Percentiles rank a stretch among this genome's conserved stretches.
Evolutionary conservation across 1,140 invertebrate genomes (phyloP).

Genomic region (Drosophila asahinai): DNA sequence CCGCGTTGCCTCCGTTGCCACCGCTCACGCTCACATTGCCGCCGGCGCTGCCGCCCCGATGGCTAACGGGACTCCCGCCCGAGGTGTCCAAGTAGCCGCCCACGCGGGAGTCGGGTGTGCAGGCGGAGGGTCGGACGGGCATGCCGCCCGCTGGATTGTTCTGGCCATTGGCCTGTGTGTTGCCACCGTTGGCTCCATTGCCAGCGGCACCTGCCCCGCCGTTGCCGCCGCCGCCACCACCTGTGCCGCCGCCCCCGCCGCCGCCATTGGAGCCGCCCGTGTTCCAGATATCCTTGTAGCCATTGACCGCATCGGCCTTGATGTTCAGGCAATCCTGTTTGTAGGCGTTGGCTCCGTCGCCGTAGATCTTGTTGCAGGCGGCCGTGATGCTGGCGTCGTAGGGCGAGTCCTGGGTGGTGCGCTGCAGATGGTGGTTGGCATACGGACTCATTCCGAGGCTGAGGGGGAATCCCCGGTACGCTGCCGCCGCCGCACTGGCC

Average conservation of each 20-base stretch:
- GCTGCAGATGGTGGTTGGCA: conserved; percentile 92
- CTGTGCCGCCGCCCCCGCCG: conserved; percentile 66
- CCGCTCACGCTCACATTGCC: conserved; percentile 90
- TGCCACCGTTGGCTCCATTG: conserved; percentile 74
- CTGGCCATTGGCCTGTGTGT: conserved; percentile 85
- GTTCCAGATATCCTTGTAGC: conserved; percentile 87
- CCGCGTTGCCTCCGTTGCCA: conserved; percentile 87
- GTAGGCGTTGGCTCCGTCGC: conserved; percentile 81
- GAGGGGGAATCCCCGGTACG: conserved; percentile 93
- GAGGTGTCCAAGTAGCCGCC: conserved; percentile 88
- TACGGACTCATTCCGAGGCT: conserved; percentile 94
- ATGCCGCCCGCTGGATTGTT: conserved; percentile 86
- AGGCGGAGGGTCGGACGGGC: conserved; percentile 92
- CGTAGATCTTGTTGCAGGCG: conserved; percentile 89
- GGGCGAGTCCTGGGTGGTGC: conserved; percentile 94
- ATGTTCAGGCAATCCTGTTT: conserved; percentile 86
- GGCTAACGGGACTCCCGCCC: conserved; percentile 91
- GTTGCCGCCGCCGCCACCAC: conserved; percentile 49
- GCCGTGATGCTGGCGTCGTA: conserved; percentile 95
- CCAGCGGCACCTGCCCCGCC: conserved; percentile 85
- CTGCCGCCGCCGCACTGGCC: conserved; percentile 88
- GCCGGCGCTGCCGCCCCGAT: conserved; percentile 88
- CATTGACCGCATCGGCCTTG: conserved; percentile 87
- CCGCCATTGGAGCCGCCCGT: conserved; percentile 87
- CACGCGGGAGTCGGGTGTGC: conserved; percentile 93